Evolutionary conservation across 2,113 vertebrate species (phyloP).

Genomic region (Rhabdornis inornatus): DNA sequence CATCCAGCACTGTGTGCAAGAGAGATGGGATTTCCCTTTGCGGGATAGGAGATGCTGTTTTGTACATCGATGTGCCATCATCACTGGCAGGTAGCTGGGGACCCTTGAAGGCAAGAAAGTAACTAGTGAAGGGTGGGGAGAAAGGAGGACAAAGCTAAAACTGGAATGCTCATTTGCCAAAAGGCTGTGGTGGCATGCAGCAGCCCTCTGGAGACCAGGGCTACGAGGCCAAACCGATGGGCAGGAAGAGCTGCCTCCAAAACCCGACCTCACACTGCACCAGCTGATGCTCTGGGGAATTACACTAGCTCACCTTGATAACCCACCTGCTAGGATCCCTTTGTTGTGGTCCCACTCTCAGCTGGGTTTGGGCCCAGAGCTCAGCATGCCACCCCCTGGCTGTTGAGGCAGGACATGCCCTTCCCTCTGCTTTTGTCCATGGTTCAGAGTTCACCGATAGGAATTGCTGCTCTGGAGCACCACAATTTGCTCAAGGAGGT

Average conservation of each 20-base stretch:
- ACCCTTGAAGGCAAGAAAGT: neutral
- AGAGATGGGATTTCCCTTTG: neutral
- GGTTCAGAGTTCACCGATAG: neutral
- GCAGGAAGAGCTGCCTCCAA: neutral
- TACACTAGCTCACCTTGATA: neutral
- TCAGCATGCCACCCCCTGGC: accelerated
- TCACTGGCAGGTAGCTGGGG: accelerated
- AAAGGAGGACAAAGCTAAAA: neutral
- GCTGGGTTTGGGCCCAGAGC: neutral
- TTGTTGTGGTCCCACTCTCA: neutral
- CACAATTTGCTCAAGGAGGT: neutral
- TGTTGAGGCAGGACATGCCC: neutral
- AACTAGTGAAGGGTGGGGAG: neutral
- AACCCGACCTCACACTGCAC: neutral
- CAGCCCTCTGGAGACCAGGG: neutral
- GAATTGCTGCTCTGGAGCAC: neutral
- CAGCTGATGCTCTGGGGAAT: neutral
- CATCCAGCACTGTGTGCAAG: neutral
- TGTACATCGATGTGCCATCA: accelerated
- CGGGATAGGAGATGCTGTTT: neutral
- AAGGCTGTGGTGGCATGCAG: neutral
- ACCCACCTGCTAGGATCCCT: neutral
- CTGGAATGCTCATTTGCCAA: neutral
- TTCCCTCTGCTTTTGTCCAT: neutral
- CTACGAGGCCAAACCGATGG: neutral